Evolutionary conservation across 1,140 invertebrate genomes (phyloP).

Genomic region (Drosophila oshimai): DNA sequence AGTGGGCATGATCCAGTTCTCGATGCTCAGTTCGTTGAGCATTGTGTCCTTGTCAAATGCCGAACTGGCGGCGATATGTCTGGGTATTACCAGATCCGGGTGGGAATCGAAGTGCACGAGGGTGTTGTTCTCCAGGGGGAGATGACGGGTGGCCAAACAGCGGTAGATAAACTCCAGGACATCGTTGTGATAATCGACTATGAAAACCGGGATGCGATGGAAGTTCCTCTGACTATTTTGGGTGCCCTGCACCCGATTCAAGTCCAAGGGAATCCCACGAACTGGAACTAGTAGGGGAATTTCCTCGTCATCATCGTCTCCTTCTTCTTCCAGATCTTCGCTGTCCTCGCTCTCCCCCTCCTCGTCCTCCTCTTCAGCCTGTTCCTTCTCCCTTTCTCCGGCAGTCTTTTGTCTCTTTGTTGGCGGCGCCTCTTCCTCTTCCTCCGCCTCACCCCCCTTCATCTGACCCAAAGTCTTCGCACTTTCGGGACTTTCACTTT

Average conservation of each 20-base stretch:
- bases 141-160: constrained; percentile 90
- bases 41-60: constrained; percentile 83
- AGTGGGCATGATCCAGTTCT: constrained; percentile 96
- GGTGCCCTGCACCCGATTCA: constrained; percentile 47
- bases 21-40: constrained; percentile 89
- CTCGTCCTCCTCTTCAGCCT: not conserved
- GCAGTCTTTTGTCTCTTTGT: constrained; percentile 55
- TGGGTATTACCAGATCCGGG: constrained; percentile 93
- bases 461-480: not conserved
- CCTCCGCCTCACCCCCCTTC: constrained; percentile 13
- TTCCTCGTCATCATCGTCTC: constrained; percentile 19
- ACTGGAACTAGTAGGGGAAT: constrained; percentile 32
- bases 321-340: not conserved
- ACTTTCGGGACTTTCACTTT: constrained; percentile 65
- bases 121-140: constrained; percentile 89
- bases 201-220: constrained; percentile 87
- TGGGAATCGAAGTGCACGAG: constrained; percentile 96
- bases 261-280: not conserved
- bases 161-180: constrained; percentile 91
- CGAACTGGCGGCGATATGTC: constrained; percentile 68
- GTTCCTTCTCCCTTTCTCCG: constrained; percentile 1
- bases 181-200: constrained; percentile 91
- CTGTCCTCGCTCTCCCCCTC: not conserved
- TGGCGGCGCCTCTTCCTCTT: constrained; percentile 37
- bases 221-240: constrained; percentile 79